Conservation (phyloP, 2,797 vertebrate genomes). For the Heterohyrax brucei region DNA sequence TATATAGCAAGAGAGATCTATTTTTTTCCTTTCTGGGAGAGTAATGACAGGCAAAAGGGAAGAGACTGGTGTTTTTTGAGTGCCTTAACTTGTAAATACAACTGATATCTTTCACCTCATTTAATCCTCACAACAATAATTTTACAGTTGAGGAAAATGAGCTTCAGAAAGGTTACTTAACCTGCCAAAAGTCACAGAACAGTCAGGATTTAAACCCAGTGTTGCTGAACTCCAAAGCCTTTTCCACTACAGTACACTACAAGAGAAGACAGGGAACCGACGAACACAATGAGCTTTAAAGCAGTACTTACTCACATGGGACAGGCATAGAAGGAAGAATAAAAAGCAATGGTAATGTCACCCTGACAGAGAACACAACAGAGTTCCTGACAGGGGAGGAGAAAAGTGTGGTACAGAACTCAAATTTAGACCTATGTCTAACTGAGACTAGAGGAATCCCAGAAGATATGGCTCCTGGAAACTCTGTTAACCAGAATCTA, state of each 20-base stretch:
- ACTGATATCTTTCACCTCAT: background rate
- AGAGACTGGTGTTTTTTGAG: background rate
- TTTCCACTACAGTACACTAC: background rate
- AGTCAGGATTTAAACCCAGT: background rate
- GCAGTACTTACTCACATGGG: background rate
- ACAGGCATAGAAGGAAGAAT: background rate
- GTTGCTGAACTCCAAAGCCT: background rate
- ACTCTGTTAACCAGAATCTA: too few species aligned
- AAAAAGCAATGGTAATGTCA: background rate
- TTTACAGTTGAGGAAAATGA: constrained; percentile 40
- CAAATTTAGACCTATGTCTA: too few species aligned
- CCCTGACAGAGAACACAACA: too few species aligned
- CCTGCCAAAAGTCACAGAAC: background rate
- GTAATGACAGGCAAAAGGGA: background rate
- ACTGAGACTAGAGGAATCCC: background rate
- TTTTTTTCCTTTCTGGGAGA: background rate
- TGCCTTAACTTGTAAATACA: background rate
- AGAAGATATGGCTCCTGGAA: background rate
- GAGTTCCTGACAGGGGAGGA: too few species aligned
- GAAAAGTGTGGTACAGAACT: too few species aligned
- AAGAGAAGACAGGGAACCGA: background rate
- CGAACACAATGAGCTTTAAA: constrained; percentile 6
- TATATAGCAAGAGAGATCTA: background rate
- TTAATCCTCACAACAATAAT: background rate
- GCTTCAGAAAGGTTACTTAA: constrained; percentile 1